phyloP scores from a whole-genome alignment of 2,113 vertebrate species.

The Zosterops borbonicus region DNA sequence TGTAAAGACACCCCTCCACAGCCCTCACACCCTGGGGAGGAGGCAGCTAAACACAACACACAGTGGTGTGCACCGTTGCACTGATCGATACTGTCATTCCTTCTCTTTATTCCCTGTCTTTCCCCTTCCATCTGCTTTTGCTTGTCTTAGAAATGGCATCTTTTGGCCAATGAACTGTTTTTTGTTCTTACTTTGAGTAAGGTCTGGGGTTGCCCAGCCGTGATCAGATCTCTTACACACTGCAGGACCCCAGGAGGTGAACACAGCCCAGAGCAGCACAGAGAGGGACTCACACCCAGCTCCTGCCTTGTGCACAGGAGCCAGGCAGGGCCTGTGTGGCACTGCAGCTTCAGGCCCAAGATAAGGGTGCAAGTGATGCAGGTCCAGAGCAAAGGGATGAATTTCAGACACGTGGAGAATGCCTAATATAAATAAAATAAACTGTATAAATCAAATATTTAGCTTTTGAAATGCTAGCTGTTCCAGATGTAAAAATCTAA shows the following conservation, averaged over 20 bases:
- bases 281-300: neutral
- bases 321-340: neutral
- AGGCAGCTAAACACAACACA: neutral
- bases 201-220: neutral
- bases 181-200: neutral
- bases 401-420: constrained; percentile 31
- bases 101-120: neutral
- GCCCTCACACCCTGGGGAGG: neutral
- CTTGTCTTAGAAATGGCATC: neutral
- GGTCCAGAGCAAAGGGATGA: neutral
- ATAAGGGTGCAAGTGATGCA: neutral
- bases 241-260: neutral
- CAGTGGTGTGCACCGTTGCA: neutral
- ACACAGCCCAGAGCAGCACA: neutral
- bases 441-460: constrained; percentile 36
- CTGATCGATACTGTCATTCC: neutral
- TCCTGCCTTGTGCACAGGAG: neutral
- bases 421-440: constrained; percentile 52
- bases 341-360: neutral
- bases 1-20: neutral
- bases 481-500: constrained; percentile 50
- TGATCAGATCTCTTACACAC: neutral
- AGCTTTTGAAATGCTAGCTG: constrained; percentile 49
- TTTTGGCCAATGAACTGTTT: neutral
- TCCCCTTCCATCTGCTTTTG: neutral